Base-by-base conservation (phyloP, 2,113 vertebrate species). In the Rhinoptilus africanus region DNA sequence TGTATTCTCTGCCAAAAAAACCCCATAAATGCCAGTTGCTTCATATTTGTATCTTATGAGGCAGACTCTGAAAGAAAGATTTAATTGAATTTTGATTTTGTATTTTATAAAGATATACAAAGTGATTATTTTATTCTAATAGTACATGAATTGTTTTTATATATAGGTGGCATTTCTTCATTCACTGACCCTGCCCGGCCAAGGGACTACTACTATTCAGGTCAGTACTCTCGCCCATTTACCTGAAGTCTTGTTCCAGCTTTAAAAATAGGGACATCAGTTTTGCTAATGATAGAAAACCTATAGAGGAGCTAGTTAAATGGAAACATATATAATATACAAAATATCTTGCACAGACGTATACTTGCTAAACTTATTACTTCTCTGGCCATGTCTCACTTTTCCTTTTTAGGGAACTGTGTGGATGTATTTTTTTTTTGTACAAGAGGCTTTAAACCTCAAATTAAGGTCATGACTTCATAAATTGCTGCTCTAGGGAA, bases 121-220 rank as follows among this genome's bases (percentile, higher is more conserved):
- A 14, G 7, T 13, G 2, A 30, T 81, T 57, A 28, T 79, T 85
- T 78, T 56, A 56, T 57, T 85, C 45, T 79, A 51, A 83, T 34
- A 67, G 20, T 30, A 12, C 14, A 2, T 27, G 9, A 4, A 3
- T 84, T 77, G 8, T 76, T 78, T 28, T 59, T 85, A 62, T 66
- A 64, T 91, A 79, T 96, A 99, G 98, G 90, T 82, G 81, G 97
- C 19, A 30, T 98, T 91, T 82, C 93, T 26, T 94, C 85, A 14
- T 91, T 93, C 50, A 91, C 96, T 91, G 81, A 80, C 41, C 74
- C 84, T 88, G 56, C 81, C 62, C 84, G 87, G 20, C 88, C 89
- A 18, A 56, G 87, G 9, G 59, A 96, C 91, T 96, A 78, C 79
- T 97, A 95, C 79, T 97, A 95, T 26, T 96, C 98, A 97, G 98